phyloP scores from a whole-genome alignment of 2,113 vertebrate species.

The Mustelus asterias region DNA sequence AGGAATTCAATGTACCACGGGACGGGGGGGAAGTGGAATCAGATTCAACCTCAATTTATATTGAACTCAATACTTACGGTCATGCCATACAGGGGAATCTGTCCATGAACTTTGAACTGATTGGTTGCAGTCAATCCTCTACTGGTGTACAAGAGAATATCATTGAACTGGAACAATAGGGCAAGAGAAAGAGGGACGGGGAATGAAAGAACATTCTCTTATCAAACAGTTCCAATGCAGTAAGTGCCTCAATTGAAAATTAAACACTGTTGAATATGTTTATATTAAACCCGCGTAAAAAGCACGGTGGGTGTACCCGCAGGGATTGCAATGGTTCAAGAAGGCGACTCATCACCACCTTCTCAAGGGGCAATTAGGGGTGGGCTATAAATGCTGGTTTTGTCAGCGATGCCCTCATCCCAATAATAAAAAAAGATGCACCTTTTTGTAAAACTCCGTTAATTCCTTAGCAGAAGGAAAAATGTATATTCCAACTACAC shows the following conservation, averaged over 20 bases:
- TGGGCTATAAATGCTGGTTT: too few relatives aligned
- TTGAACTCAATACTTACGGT: conserved; percentile 66
- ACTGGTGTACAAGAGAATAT: conserved; percentile 86
- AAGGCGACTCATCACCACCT: too few relatives aligned
- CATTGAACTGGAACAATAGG: conserved; percentile 71
- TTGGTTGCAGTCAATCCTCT: conserved; percentile 84
- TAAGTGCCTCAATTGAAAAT: neutral
- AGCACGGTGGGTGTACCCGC: neutral
- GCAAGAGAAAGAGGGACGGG: neutral
- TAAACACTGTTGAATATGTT: neutral
- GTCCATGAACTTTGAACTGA: conserved; percentile 93
- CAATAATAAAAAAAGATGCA: too few relatives aligned
- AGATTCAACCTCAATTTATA: neutral
- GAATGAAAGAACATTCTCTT: neutral
- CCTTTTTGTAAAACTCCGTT: too few relatives aligned
- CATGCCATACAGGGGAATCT: conserved; percentile 84
- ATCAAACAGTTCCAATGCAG: neutral
- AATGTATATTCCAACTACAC: neutral
- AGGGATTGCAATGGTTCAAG: too few relatives aligned
- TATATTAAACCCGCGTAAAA: neutral
- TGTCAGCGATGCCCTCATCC: too few relatives aligned
- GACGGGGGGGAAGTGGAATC: too few relatives aligned
- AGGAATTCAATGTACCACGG: neutral
- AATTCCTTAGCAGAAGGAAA: neutral
- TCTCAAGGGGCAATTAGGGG: too few relatives aligned